These are phyloP conservation scores for Cercocebus atys DNA, from an alignment of 2,113 vertebrate species.

Conservation along the genomic window DNA sequence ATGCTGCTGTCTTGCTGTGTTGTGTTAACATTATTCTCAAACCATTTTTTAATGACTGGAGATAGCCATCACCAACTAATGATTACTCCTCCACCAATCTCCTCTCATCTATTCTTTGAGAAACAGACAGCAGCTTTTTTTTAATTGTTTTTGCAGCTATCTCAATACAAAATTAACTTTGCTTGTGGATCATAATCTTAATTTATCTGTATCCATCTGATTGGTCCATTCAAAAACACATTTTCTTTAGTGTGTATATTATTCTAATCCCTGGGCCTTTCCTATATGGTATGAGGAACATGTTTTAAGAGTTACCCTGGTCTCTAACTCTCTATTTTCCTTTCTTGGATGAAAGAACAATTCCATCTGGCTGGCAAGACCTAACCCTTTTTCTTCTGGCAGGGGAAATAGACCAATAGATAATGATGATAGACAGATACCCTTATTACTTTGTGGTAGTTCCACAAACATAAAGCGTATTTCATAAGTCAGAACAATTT, in stretches of 20 bases:
- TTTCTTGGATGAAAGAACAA: neutral
- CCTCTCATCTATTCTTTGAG: neutral
- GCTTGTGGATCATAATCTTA: slow-evolving; percentile 21
- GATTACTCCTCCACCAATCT: neutral
- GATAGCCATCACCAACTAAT: neutral
- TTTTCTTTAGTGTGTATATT: neutral
- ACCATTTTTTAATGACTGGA: neutral
- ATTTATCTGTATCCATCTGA: neutral
- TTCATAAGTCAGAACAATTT: neutral
- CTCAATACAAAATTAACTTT: slow-evolving; percentile 14
- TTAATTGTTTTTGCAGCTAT: neutral
- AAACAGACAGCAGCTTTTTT: neutral
- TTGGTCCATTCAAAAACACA: neutral
- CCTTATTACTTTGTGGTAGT: neutral
- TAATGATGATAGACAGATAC: neutral
- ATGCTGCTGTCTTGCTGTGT: neutral
- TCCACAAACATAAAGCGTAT: neutral
- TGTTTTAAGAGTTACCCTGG: neutral
- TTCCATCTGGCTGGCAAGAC: neutral
- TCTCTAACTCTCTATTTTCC: neutral
- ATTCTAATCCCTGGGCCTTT: neutral
- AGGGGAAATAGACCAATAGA: neutral
- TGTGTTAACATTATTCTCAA: neutral
- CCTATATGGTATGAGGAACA: neutral
- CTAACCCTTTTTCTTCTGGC: neutral